Evolutionary conservation across 2,113 vertebrate genomes (phyloP).

Genomic region (Pica pica): DNA sequence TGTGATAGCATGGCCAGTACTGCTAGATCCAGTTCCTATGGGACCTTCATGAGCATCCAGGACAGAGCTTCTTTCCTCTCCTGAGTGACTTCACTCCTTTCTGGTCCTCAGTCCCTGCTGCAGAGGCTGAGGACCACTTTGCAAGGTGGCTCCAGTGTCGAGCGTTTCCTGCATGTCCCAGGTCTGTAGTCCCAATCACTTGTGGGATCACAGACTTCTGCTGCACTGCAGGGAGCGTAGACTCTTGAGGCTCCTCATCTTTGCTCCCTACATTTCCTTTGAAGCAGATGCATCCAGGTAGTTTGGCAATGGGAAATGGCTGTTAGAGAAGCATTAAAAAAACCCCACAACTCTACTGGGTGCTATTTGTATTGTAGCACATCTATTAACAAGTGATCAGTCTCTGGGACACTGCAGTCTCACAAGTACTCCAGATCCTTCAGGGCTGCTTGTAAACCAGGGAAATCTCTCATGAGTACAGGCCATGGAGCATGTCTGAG

Average conservation of each 20-base stretch:
- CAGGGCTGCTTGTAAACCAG: not conserved
- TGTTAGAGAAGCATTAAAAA: not conserved
- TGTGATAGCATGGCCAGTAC: not conserved
- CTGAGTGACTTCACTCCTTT: not conserved
- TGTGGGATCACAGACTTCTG: not conserved
- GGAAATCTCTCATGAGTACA: not conserved
- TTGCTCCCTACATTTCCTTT: not conserved
- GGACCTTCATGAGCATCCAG: not conserved
- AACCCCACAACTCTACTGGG: not conserved
- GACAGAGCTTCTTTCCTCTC: not conserved
- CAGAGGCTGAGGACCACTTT: not conserved
- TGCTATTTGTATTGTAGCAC: not conserved
- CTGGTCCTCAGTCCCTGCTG: not conserved
- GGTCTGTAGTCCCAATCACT: not conserved
- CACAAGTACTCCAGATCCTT: not conserved
- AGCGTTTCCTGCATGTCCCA: not conserved
- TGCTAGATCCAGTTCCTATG: not conserved
- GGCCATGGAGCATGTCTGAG: not conserved
- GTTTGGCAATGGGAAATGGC: not conserved
- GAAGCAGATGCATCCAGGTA: not conserved
- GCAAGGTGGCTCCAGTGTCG: not conserved
- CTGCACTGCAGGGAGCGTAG: rapidly evolving
- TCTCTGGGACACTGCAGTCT: not conserved
- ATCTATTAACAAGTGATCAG: not conserved
- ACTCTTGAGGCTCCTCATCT: not conserved